These are phyloP conservation scores for Zygaena filipendulae DNA, from an alignment of 2,888 invertebrate species.

Conservation along the genomic window DNA sequence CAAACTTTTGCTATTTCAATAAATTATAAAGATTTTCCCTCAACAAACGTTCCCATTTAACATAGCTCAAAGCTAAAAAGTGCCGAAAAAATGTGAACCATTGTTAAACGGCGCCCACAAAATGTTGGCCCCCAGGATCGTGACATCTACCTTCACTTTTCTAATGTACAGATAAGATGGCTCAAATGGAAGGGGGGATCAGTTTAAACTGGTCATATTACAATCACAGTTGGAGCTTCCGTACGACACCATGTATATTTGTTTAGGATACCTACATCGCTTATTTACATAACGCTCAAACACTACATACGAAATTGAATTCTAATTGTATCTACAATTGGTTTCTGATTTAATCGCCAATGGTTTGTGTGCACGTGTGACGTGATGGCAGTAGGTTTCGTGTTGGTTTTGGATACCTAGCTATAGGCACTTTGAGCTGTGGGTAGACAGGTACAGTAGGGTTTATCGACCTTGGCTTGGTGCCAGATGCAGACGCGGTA, in stretches of 20 bases:
- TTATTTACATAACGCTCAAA: constrained; percentile 37
- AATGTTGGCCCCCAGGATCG: too few species aligned
- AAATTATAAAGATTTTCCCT: too few species aligned
- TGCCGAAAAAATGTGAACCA: constrained; percentile 5
- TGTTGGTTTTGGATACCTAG: constrained; percentile 8
- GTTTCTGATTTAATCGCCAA: constrained; percentile 29
- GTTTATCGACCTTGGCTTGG: constrained; percentile 58
- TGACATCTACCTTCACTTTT: too few species aligned
- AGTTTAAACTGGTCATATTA: constrained; percentile 30
- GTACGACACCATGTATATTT: constrained; percentile 54
- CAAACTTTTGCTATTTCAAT: too few species aligned
- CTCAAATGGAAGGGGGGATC: constrained; percentile 20
- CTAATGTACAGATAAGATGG: too few species aligned
- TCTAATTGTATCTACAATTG: constrained; percentile 24
- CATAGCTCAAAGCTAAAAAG: too few species aligned
- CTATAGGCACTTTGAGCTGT: constrained; percentile 26
- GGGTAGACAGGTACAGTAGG: constrained; percentile 27
- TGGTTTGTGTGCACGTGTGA: constrained; percentile 21
- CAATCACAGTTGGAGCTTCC: constrained; percentile 37
- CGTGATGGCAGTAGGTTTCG: constrained; percentile 27
- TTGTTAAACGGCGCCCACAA: too few species aligned
- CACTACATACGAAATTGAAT: constrained; percentile 27
- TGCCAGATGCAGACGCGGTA: too few species aligned
- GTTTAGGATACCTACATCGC: constrained; percentile 57
- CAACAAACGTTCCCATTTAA: too few species aligned